Evolutionary conservation across 2,797 vertebrate genomes (phyloP).

Genomic region (Petrocephalus sullivani): DNA sequence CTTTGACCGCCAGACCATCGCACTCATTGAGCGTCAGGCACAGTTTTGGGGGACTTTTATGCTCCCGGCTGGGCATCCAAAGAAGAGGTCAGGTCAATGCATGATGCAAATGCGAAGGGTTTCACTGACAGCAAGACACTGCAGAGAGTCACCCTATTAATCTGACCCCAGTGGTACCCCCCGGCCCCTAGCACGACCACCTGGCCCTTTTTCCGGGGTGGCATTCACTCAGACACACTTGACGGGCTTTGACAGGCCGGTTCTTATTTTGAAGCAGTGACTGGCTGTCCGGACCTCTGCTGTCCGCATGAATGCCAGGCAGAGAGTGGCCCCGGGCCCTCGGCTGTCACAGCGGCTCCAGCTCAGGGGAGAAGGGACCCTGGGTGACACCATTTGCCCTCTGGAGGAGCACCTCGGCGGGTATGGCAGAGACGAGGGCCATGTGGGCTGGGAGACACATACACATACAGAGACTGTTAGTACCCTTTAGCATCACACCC

Average conservation of each 20-base stretch:
- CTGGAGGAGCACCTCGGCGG: neutral
- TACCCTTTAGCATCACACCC: neutral
- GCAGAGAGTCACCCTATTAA: neutral
- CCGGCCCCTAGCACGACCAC: neutral
- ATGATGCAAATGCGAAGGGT: neutral
- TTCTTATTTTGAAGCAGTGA: conserved; percentile 2
- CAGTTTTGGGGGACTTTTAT: neutral
- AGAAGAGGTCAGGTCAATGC: neutral
- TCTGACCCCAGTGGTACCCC: neutral
- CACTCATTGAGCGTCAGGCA: neutral
- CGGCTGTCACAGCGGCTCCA: neutral
- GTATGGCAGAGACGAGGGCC: neutral
- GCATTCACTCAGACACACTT: conserved; percentile 24
- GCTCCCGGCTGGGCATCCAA: neutral
- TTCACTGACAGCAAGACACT: neutral
- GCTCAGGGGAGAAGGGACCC: neutral
- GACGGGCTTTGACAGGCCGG: neutral
- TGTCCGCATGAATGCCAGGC: neutral
- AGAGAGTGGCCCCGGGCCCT: neutral
- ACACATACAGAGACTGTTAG: neutral
- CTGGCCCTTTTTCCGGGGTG: conserved; percentile 4
- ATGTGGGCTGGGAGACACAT: neutral
- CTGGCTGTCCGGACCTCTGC: neutral
- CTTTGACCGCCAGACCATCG: neutral
- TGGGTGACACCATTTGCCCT: neutral